Conservation (phyloP, 2,113 vertebrate species). For the Corythoichthys haematopterus region DNA sequence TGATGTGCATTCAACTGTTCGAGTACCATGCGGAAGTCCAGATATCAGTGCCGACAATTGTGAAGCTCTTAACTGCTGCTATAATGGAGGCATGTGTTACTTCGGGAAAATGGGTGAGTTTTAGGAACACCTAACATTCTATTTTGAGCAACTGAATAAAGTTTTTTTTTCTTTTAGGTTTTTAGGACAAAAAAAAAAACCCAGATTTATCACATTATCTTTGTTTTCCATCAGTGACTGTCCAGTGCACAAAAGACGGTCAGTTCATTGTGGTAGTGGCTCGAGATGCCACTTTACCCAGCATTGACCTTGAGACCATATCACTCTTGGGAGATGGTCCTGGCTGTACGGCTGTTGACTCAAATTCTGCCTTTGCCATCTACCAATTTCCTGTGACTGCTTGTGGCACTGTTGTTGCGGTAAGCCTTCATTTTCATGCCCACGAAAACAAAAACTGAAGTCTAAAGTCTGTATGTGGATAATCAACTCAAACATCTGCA, state of each 20-base stretch:
- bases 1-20: constrained; percentile 1
- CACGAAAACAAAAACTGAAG: neutral
- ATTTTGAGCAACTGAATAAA: neutral
- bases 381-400: constrained; percentile 61
- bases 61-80: constrained; percentile 47
- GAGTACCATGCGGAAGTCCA: constrained; percentile 41
- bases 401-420: constrained; percentile 58
- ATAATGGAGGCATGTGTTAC: constrained; percentile 46
- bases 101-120: constrained; percentile 58
- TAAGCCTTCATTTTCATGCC: constrained; percentile 18
- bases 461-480: neutral
- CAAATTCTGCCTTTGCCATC: constrained; percentile 57
- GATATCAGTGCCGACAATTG: constrained; percentile 25
- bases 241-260: constrained; percentile 66
- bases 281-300: constrained; percentile 55
- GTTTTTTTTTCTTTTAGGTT: neutral
- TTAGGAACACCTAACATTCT: neutral
- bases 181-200: neutral
- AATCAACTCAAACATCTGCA: constrained; percentile 17
- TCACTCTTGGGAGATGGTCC: constrained; percentile 20
- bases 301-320: constrained; percentile 43
- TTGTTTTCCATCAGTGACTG: constrained; percentile 50
- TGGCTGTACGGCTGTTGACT: constrained; percentile 42
- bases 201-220: neutral
- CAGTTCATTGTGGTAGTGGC: constrained; percentile 63